Evolutionary conservation across 2,797 vertebrate genomes (phyloP).

Genomic region (Gastrophryne carolinensis): DNA sequence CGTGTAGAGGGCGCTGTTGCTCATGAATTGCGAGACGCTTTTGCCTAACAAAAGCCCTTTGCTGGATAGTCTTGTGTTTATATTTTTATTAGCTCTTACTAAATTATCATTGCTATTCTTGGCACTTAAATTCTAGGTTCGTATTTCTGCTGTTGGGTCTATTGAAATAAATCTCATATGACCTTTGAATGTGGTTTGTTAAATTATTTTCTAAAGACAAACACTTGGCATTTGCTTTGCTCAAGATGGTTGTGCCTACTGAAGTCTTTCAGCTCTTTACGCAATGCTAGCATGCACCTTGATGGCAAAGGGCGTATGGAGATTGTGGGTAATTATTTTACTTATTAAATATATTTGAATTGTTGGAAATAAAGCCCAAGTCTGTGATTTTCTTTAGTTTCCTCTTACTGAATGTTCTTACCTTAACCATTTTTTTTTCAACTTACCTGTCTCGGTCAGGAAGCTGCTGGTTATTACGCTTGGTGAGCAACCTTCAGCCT

Average conservation of each 20-base stretch:
- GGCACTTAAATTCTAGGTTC: constrained; percentile 61
- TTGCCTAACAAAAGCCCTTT: constrained; percentile 57
- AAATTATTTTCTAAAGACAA: constrained; percentile 46
- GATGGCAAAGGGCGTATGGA: constrained; percentile 20
- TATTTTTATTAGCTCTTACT: constrained; percentile 62
- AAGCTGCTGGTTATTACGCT: no score
- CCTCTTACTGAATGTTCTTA: no score
- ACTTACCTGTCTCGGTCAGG: no score
- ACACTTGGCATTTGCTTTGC: constrained; percentile 35
- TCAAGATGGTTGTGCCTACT: constrained; percentile 31
- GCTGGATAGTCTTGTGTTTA: constrained; percentile 60
- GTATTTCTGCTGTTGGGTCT: constrained; percentile 56
- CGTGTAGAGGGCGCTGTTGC: constrained; percentile 79
- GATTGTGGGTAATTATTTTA: constrained; percentile 27
- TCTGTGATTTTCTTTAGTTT: background rate
- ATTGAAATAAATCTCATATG: constrained; percentile 58
- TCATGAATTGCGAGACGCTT: constrained; percentile 65
- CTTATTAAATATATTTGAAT: no score
- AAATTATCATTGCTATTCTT: constrained; percentile 59
- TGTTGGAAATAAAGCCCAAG: no score
- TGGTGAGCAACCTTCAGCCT: no score
- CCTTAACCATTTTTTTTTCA: no score
- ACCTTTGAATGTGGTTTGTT: constrained; percentile 47
- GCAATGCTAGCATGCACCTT: constrained; percentile 14
- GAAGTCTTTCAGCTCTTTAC: constrained; percentile 16